Percentiles rank a stretch among this genome's conserved stretches.
phyloP scores from a whole-genome alignment of 1,140 invertebrate species.

The Mycetomoellerius zeteki region DNA sequence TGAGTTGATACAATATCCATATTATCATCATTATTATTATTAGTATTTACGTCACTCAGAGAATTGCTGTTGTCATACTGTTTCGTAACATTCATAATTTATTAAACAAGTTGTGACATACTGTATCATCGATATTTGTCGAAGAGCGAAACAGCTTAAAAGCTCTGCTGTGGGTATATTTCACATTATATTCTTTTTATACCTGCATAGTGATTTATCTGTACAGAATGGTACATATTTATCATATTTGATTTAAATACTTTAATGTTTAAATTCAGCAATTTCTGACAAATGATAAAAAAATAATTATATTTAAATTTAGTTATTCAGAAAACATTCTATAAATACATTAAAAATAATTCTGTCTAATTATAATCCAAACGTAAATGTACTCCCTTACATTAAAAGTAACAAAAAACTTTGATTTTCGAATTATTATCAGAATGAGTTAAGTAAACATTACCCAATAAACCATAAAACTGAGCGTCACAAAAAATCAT shows the following conservation, averaged over 20 bases:
- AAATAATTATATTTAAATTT: not conserved
- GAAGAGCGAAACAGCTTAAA: conserved; percentile 37
- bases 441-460: too few relatives aligned
- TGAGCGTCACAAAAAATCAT: too few relatives aligned
- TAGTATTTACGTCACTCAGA: conserved; percentile 59
- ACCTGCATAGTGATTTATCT: conserved; percentile 8
- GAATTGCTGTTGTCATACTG: conserved; percentile 48
- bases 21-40: conserved; percentile 61
- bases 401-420: too few relatives aligned
- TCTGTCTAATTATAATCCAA: not conserved
- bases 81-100: conserved; percentile 54
- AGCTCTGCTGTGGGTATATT: conserved; percentile 26
- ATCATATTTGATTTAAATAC: conserved; percentile 9
- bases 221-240: not conserved
- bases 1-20: conserved; percentile 60
- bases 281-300: not conserved
- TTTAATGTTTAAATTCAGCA: not conserved
- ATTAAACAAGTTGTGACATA: conserved; percentile 60
- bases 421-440: too few relatives aligned
- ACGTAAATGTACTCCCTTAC: not conserved
- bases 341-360: not conserved
- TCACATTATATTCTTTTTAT: conserved; percentile 19
- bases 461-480: too few relatives aligned
- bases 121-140: conserved; percentile 57
- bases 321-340: not conserved